phyloP scores from a whole-genome alignment of 2,113 vertebrate genomes.

The Gymnorhina tibicen region DNA sequence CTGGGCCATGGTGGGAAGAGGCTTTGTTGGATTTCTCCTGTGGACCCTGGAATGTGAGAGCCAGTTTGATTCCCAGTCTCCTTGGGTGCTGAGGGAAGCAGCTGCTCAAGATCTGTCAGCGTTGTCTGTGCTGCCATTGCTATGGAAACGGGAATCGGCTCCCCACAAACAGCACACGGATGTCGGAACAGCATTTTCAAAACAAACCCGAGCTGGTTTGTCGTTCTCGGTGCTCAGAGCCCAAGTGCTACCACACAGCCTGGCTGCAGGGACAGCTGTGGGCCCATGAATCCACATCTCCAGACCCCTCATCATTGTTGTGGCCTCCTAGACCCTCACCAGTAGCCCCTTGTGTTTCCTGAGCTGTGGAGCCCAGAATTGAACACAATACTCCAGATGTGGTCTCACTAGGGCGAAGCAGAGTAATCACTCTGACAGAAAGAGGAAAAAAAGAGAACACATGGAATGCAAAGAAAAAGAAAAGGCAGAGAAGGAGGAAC shows the following conservation, averaged over 20 bases:
- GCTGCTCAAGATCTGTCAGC: not conserved
- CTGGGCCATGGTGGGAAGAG: not conserved
- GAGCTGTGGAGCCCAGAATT: not conserved
- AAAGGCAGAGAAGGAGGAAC: not conserved
- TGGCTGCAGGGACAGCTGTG: not conserved
- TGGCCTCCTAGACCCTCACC: not conserved
- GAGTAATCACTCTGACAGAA: not conserved
- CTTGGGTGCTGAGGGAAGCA: not conserved
- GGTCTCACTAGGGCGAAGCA: not conserved
- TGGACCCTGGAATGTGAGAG: accelerated
- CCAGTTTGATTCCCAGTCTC: accelerated
- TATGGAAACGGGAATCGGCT: not conserved
- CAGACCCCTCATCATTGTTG: not conserved
- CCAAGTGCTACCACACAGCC: not conserved
- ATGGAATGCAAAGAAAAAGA: not conserved
- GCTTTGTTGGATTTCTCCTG: not conserved
- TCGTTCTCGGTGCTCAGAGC: accelerated
- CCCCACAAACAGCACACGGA: not conserved
- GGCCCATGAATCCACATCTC: accelerated
- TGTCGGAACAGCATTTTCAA: not conserved
- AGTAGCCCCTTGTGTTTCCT: not conserved
- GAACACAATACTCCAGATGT: not conserved
- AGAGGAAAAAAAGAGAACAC: not conserved
- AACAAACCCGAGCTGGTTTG: not conserved
- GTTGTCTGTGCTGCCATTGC: not conserved